Percentiles rank a stretch among this genome's conserved stretches.
These are phyloP conservation scores for Aphelenchoides avenae DNA, from an alignment of 1,140 invertebrate genomes.

Conservation along the genomic window DNA sequence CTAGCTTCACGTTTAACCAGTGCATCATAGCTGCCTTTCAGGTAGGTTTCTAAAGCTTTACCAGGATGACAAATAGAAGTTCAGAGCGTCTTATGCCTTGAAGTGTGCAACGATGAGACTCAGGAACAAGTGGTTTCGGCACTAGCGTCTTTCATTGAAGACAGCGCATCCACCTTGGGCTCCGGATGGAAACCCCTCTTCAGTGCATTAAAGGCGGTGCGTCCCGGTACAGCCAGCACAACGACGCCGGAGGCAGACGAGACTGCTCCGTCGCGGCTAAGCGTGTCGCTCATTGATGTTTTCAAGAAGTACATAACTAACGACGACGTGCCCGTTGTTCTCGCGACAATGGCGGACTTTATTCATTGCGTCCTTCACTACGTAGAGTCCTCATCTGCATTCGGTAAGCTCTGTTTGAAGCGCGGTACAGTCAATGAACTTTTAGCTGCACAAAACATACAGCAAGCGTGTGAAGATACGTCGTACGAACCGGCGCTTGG, in stretches of 20 bases:
- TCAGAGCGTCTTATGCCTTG: slow-evolving; percentile 20
- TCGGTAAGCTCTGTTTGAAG: background rate
- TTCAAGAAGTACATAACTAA: slow-evolving; percentile 24
- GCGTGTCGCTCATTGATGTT: slow-evolving; percentile 18
- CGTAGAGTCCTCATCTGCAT: slow-evolving; percentile 17
- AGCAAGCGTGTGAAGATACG: background rate
- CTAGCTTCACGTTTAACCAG: slow-evolving; percentile 23
- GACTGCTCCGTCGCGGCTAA: background rate
- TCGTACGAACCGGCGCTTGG: background rate
- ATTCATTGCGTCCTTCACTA: slow-evolving; percentile 30
- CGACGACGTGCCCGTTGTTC: slow-evolving; percentile 1
- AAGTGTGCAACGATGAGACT: slow-evolving; percentile 26
- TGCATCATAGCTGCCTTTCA: slow-evolving; percentile 15
- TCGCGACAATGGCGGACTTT: slow-evolving; percentile 18
- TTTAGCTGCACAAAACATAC: background rate
- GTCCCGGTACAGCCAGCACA: background rate
- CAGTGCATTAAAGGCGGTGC: slow-evolving; percentile 26
- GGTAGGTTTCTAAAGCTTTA: too few species aligned
- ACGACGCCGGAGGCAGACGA: slow-evolving; percentile 10
- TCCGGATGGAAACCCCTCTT: slow-evolving; percentile 32
- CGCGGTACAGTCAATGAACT: background rate
- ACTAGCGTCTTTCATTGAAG: slow-evolving; percentile 18
- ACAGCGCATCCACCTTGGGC: slow-evolving; percentile 6
- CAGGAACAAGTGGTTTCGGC: slow-evolving; percentile 28
- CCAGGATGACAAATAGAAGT: too few species aligned